Percentiles rank a stretch among this genome's conserved stretches.
These are phyloP conservation scores for Staurois parvus DNA, from an alignment of 2,797 vertebrate species.

Conservation along the genomic window DNA sequence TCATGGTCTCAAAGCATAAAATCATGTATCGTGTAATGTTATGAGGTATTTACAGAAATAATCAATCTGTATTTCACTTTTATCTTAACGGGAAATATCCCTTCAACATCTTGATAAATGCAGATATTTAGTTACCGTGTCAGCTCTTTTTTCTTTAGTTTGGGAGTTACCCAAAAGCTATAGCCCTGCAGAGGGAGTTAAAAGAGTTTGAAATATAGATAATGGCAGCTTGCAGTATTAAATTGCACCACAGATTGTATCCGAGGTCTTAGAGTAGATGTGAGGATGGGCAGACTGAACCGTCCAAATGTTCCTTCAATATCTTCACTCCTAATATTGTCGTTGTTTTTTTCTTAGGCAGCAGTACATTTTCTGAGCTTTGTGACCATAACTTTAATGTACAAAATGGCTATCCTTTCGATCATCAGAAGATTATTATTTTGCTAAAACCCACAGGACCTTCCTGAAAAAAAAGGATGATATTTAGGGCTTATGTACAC, in stretches of 20 bases:
- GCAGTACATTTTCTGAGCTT: too few relatives aligned
- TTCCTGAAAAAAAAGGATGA: too few relatives aligned
- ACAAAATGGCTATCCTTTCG: too few relatives aligned
- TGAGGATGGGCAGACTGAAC: neutral
- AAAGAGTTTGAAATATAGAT: neutral
- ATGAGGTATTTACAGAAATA: constrained; percentile 34
- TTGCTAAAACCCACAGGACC: too few relatives aligned
- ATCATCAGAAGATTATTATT: too few relatives aligned
- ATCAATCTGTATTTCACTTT: constrained; percentile 49
- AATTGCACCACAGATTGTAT: neutral
- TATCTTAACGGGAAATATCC: constrained; percentile 39
- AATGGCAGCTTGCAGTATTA: neutral
- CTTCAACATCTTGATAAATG: constrained; percentile 39
- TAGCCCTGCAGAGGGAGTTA: neutral
- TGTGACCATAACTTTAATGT: too few relatives aligned
- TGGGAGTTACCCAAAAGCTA: constrained; percentile 18
- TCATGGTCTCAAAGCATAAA: constrained; percentile 47
- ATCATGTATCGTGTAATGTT: constrained; percentile 35
- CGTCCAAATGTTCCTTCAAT: neutral
- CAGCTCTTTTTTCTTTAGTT: constrained; percentile 30
- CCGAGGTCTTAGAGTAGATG: too few relatives aligned
- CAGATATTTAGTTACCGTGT: constrained; percentile 34
- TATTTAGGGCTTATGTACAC: too few relatives aligned
- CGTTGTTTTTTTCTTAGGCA: neutral
- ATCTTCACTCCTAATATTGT: neutral